phyloP scores from a whole-genome alignment of 1,140 invertebrate genomes.

The Drosophila chauvacae region DNA sequence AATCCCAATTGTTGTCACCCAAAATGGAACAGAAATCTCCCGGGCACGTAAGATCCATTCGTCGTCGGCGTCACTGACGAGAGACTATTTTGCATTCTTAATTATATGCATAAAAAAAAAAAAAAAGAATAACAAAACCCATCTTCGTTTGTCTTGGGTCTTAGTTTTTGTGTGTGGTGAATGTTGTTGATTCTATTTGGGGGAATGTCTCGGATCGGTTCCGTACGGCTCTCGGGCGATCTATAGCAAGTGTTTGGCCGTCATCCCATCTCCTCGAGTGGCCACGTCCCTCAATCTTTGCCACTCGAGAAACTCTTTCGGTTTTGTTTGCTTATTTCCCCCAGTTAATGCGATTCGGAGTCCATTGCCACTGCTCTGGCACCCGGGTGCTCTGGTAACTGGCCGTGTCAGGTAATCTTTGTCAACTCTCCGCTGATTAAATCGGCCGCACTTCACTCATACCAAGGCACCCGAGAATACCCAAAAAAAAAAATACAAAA shows the following conservation, averaged over 20 bases:
- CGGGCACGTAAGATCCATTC: constrained; percentile 27
- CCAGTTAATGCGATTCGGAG: constrained; percentile 41
- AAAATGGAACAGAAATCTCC: constrained; percentile 45
- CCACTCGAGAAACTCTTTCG: constrained; percentile 16
- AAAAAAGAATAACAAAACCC: not conserved
- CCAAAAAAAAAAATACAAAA: constrained; percentile 4
- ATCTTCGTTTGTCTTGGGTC: constrained; percentile 54
- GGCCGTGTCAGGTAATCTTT: constrained; percentile 80
- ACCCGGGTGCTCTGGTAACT: constrained; percentile 54
- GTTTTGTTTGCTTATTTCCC: constrained; percentile 12
- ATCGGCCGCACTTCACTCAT: constrained; percentile 53
- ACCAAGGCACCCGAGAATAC: constrained; percentile 18
- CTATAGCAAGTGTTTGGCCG: constrained; percentile 66
- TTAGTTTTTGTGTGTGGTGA: constrained; percentile 48
- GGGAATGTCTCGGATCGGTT: constrained; percentile 45
- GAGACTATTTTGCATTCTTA: constrained; percentile 72
- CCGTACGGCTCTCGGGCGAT: constrained; percentile 1
- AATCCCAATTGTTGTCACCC: constrained; percentile 59
- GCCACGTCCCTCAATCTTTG: constrained; percentile 45
- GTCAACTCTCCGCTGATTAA: constrained; percentile 73
- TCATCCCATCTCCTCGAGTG: constrained; percentile 40
- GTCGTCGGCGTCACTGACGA: constrained; percentile 57
- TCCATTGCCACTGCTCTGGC: constrained; percentile 23
- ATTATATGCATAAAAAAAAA: constrained; percentile 64
- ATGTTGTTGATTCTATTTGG: constrained; percentile 75